Conservation (phyloP, 2,797 vertebrate species). For the Sandelia bainsii region DNA sequence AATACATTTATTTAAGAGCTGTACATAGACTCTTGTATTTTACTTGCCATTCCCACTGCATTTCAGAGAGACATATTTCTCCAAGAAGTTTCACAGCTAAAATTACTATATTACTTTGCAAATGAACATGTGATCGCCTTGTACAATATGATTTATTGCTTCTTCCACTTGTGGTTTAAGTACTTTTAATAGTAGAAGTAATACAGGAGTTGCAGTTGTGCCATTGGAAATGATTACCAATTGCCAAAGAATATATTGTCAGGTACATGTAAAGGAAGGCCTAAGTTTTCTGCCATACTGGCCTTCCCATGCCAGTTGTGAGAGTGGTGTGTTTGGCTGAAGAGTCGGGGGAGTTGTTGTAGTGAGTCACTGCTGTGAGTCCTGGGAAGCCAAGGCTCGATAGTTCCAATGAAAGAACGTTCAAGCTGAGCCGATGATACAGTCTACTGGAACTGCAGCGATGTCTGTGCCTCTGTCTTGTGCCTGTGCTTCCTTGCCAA, state of each 20-base stretch:
- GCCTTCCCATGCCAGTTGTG: slow-evolving; percentile 9
- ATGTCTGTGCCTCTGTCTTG: slow-evolving; percentile 58
- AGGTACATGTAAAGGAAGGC: slow-evolving; percentile 19
- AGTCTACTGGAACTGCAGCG: slow-evolving; percentile 65
- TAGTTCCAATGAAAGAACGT: slow-evolving; percentile 64
- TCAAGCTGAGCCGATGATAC: slow-evolving; percentile 71
- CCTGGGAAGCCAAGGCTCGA: slow-evolving; percentile 60
- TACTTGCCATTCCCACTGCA: neutral
- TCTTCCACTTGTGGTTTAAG: slow-evolving; percentile 2
- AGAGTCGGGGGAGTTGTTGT: slow-evolving; percentile 47
- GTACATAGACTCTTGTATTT: neutral
- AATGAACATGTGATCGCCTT: neutral
- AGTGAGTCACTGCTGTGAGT: slow-evolving; percentile 61
- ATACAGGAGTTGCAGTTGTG: neutral
- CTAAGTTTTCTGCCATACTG: slow-evolving; percentile 9
- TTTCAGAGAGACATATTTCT: neutral
- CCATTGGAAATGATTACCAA: neutral
- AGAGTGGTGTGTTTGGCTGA: slow-evolving; percentile 40
- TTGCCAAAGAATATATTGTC: neutral
- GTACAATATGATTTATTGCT: neutral
- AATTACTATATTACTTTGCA: neutral
- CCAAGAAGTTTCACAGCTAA: neutral
- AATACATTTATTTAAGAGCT: neutral
- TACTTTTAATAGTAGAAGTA: neutral
- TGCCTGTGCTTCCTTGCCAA: slow-evolving; percentile 57